Evolutionary conservation across 2,113 vertebrate species (phyloP).

Genomic region (Benitochromis conjunctus): DNA sequence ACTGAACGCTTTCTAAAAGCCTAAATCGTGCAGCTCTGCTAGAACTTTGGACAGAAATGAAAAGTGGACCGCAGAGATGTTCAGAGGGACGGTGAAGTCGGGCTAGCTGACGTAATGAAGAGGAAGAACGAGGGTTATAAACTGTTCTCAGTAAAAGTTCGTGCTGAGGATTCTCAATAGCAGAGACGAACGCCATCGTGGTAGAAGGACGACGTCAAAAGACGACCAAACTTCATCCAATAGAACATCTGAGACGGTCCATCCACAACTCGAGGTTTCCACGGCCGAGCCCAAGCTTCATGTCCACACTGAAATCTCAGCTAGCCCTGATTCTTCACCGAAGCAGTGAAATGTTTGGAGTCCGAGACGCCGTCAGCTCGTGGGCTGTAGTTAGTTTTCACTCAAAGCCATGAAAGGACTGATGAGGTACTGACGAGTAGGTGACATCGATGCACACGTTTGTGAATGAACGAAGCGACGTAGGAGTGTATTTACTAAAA

Average conservation of each 20-base stretch:
- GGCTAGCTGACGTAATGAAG: not conserved
- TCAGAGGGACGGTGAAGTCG: too few species aligned
- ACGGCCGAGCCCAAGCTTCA: not conserved
- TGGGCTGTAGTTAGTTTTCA: not conserved
- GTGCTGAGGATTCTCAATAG: not conserved
- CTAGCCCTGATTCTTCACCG: rapidly evolving
- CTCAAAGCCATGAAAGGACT: too few species aligned
- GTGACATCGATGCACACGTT: too few species aligned
- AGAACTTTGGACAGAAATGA: not conserved
- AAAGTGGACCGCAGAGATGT: not conserved
- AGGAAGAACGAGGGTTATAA: not conserved
- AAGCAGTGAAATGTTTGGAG: not conserved
- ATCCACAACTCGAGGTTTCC: not conserved
- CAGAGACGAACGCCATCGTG: not conserved
- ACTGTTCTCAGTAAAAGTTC: not conserved
- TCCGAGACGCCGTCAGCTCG: rapidly evolving
- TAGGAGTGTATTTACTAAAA: not conserved
- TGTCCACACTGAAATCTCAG: rapidly evolving
- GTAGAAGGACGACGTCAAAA: not conserved
- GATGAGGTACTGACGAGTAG: too few species aligned
- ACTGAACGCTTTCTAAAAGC: not conserved
- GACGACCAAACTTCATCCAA: not conserved
- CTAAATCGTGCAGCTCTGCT: not conserved
- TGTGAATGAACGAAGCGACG: too few species aligned
- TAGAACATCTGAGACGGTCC: not conserved